Evolutionary conservation across 2,888 invertebrate species (phyloP).

Genomic region (Apeira syringaria): DNA sequence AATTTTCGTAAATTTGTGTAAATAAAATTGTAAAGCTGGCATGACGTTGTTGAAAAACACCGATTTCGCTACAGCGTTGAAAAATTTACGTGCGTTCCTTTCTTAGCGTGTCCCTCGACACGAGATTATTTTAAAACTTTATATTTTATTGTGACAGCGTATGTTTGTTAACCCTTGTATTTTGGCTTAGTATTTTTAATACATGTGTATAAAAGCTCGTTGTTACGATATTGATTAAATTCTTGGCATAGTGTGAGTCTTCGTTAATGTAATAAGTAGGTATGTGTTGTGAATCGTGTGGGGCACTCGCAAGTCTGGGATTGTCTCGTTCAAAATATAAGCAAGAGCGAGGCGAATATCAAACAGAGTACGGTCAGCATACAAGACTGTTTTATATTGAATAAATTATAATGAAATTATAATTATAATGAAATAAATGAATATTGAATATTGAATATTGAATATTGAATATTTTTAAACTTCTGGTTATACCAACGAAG

Average conservation of each 20-base stretch:
- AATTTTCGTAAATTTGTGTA: constrained; percentile 5
- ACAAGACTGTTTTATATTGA: constrained; percentile 16
- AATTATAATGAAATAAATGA: too few species aligned
- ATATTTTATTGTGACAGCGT: constrained; percentile 21
- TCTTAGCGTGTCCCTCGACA: constrained; percentile 19
- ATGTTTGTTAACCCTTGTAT: constrained; percentile 17
- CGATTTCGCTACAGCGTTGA: constrained; percentile 26
- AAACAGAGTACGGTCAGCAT: constrained; percentile 64
- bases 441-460: too few species aligned
- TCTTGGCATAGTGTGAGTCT: constrained; percentile 16
- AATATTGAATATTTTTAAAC: too few species aligned
- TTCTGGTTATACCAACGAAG: too few species aligned
- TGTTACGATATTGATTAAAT: constrained; percentile 14
- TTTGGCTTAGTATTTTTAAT: constrained; percentile 13
- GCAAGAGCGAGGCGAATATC: constrained; percentile 63
- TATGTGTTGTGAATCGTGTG: constrained; percentile 48
- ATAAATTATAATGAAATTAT: too few species aligned
- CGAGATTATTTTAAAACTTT: constrained; percentile 23
- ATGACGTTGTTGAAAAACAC: constrained; percentile 23
- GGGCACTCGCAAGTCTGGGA: constrained; percentile 56
- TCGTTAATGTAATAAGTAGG: constrained; percentile 33
- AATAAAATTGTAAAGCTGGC: constrained; percentile 20
- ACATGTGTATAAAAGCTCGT: constrained; percentile 8
- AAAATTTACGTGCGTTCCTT: constrained; percentile 27
- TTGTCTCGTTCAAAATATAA: constrained; percentile 71